Conservation (phyloP, 2,888 invertebrate genomes). For the Ecliptopera silaceata region DNA sequence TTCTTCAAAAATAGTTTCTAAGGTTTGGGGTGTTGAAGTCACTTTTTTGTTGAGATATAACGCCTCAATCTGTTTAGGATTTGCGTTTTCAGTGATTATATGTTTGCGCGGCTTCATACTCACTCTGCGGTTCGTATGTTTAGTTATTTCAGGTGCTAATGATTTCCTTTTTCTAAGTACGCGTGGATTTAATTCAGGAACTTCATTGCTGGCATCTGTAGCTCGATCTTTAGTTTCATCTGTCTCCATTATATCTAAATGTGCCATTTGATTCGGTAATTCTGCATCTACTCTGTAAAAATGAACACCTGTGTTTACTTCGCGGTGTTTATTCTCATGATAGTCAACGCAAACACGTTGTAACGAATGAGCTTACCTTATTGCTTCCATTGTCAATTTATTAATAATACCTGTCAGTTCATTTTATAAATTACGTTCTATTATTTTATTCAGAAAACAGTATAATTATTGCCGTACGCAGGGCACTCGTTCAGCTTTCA, state of each 20-base stretch:
- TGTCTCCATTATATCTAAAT: conserved; percentile 74
- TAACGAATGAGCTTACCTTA: conserved; percentile 44
- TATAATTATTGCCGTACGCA: no score
- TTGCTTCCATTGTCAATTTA: conserved; percentile 48
- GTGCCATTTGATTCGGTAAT: conserved; percentile 74
- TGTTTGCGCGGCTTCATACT: conserved; percentile 76
- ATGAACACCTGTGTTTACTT: conserved; percentile 2
- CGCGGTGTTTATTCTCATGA: neutral
- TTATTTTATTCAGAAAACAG: conserved; percentile 10
- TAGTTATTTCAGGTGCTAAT: conserved; percentile 58
- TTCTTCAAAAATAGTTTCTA: conserved; percentile 86
- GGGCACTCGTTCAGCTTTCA: no score
- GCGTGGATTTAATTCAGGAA: conserved; percentile 52
- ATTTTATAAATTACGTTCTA: neutral
- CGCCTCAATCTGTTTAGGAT: conserved; percentile 75
- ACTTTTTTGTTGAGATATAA: conserved; percentile 83
- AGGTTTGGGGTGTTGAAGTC: conserved; percentile 75
- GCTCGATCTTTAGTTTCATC: conserved; percentile 46
- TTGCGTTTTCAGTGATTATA: conserved; percentile 63
- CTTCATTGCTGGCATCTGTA: conserved; percentile 41
- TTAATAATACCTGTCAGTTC: neutral
- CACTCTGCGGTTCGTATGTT: conserved; percentile 72
- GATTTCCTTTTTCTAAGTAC: conserved; percentile 71
- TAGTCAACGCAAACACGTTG: neutral
- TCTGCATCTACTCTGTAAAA: conserved; percentile 64